Conservation (phyloP, 2,797 vertebrate genomes). For the Tenualosa thibaudeaui region DNA sequence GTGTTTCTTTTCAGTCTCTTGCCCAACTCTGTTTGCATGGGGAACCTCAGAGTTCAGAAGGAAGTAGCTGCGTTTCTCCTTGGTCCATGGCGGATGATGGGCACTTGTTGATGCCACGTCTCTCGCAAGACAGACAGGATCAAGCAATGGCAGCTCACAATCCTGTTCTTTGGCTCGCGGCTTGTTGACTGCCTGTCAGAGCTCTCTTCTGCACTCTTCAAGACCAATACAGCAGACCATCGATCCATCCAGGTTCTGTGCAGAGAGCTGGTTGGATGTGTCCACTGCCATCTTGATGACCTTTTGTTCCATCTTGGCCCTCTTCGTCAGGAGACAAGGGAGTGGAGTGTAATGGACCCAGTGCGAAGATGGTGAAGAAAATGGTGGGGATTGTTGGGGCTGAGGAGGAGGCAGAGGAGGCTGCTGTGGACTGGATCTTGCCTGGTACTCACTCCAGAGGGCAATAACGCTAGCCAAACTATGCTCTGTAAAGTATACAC, state of each 20-base stretch:
- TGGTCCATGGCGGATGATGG: background rate
- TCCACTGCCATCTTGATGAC: background rate
- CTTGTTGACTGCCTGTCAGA: background rate
- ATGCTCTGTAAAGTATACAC: background rate
- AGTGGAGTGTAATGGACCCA: background rate
- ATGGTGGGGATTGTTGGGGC: no score
- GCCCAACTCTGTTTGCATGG: background rate
- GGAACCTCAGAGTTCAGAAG: no score
- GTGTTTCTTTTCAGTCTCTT: no score
- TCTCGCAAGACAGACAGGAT: background rate
- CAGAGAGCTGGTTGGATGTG: no score
- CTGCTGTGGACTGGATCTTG: background rate
- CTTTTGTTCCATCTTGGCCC: background rate
- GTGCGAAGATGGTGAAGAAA: background rate
- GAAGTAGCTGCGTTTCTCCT: background rate
- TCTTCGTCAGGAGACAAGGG: background rate
- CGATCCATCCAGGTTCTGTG: background rate
- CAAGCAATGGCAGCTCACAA: no score
- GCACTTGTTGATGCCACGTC: background rate
- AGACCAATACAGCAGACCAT: background rate
- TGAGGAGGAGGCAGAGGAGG: no score
- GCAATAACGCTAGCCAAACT: no score
- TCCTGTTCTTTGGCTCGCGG: background rate
- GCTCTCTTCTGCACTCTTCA: background rate
- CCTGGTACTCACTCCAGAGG: background rate